A percentile compares a stretch with the other conserved stretches of the same genome.
phyloP scores from a whole-genome alignment of 2,888 invertebrate species.

The Eilema griseolum region DNA sequence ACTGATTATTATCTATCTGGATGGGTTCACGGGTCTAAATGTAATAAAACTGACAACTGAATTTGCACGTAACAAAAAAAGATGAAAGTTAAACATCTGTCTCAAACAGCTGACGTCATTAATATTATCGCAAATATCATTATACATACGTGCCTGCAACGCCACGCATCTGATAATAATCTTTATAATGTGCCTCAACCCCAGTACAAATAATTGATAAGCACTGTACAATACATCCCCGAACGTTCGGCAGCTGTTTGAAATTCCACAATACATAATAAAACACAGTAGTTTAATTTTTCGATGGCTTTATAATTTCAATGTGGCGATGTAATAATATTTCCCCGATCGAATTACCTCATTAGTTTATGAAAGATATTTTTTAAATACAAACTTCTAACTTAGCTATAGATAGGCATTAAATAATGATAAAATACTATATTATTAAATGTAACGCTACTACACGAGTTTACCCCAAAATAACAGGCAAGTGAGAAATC shows the following conservation, averaged over 20 bases:
- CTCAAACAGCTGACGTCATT: constrained; percentile 9
- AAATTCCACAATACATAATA: neutral
- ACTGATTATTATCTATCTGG: no score
- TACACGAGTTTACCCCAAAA: no score
- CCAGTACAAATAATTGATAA: constrained; percentile 35
- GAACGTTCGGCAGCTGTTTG: constrained; percentile 35
- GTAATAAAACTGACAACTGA: neutral
- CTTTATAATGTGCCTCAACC: constrained; percentile 15
- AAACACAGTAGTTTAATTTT: constrained; percentile 19
- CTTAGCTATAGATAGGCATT: no score
- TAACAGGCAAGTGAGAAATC: no score
- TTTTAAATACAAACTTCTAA: no score
- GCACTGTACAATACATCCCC: constrained; percentile 27
- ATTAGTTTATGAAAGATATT: no score
- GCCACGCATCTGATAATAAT: neutral
- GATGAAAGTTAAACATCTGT: neutral
- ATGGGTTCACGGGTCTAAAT: no score
- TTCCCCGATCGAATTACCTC: no score
- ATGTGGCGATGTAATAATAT: no score
- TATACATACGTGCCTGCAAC: neutral
- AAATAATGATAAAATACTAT: no score
- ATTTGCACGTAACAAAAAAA: neutral
- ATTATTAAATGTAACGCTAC: no score
- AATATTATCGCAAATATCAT: constrained; percentile 10
- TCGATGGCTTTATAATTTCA: neutral